Conservation (phyloP, 2,113 vertebrate species). For the Rhipidura dahli region DNA sequence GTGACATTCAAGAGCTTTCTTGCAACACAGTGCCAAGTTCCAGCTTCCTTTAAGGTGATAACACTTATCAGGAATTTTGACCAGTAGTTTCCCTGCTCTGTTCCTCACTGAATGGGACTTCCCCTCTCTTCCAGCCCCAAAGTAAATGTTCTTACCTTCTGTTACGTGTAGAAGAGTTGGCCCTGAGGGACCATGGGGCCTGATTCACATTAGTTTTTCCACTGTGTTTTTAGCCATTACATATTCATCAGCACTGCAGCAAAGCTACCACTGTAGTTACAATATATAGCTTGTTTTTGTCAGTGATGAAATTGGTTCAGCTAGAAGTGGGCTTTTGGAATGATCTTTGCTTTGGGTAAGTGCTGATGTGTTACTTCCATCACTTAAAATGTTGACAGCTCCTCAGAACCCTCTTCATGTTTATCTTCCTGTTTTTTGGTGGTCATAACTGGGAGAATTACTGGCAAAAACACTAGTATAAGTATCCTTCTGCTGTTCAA, state of each 20-base stretch:
- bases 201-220: not conserved
- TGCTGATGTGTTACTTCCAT: not conserved
- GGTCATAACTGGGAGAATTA: not conserved
- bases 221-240: not conserved
- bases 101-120: not conserved
- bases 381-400: not conserved
- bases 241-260: not conserved
- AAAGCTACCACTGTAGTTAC: not conserved
- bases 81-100: not conserved
- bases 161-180: not conserved
- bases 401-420: not conserved
- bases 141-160: not conserved
- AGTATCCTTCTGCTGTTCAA: not conserved
- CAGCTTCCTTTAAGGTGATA: not conserved
- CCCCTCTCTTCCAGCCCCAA: not conserved
- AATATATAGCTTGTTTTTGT: not conserved
- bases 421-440: not conserved
- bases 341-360: not conserved
- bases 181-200: not conserved
- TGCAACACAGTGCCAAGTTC: not conserved
- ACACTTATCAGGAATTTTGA: not conserved
- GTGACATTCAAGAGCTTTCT: not conserved
- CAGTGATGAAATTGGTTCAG: not conserved
- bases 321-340: not conserved
- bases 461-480: not conserved